Base-by-base conservation (phyloP, 2,888 invertebrate species). In the Leptarthrus brevirostris region DNA sequence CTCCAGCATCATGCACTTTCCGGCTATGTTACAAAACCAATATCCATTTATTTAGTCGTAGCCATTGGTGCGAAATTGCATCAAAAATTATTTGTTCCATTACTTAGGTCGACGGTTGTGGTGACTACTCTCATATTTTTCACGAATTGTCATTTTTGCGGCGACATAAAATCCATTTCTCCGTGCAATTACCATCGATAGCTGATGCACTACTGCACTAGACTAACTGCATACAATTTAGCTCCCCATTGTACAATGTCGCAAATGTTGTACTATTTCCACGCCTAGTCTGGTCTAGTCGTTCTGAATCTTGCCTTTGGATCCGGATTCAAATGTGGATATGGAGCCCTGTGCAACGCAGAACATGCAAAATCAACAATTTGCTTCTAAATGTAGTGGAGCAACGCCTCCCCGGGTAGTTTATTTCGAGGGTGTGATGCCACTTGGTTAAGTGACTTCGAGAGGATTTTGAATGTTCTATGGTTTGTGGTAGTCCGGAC, bases 131-230 rank as follows among this genome's bases (percentile, higher is more conserved):
- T 53, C 53, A 70, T 70, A 70, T 70, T 53, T 70, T 70, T 70
- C 53, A 70, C 36, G 34, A 36, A 53, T 70, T 70, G 52, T 70
- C 53, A 70, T 70, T 53, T 70, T 70, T 70, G 49, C 52, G 49
- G 49, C 34, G 30, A 52, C 49, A 52, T 70, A 70, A 52, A 70
- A 52, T 70, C 52, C 49, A 70, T 52, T 70, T 52, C 22, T 30
- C 49, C 18, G 47, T 18, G 26, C 66, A 66, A 47, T 66, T 66
- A 66, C 66, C 66, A 49, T 66, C 66, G 66, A 47, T 44, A n/a
- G n/a, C n/a, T n/a, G n/a, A n/a, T n/a, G n/a, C n/a, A n/a, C n/a
- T n/a, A n/a, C n/a, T n/a, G 61, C 61, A 47, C 18, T 47, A 47
- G 26, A 26, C 14, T 66, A 22, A 49, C 66, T 10, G 24, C 66